Evolutionary conservation across 2,888 invertebrate species (phyloP).

Genomic region (Latheticus oryzae): DNA sequence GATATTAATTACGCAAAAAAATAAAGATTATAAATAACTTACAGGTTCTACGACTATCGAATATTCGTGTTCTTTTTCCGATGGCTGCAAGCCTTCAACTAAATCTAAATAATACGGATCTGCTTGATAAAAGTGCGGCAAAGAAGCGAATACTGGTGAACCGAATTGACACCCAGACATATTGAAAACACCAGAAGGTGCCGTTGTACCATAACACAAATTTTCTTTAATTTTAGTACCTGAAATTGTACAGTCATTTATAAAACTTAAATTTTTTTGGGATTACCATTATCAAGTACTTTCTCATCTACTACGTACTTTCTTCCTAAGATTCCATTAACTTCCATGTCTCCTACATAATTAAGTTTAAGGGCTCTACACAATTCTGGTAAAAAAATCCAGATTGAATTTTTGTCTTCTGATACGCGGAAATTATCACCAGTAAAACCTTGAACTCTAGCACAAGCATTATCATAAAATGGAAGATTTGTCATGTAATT

Average conservation of each 20-base stretch:
- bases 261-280: conserved; percentile 3
- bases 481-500: conserved; percentile 67
- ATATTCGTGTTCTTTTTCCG: conserved; percentile 78
- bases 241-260: conserved; percentile 56
- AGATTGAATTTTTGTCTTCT: background rate
- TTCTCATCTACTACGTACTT: conserved; percentile 3
- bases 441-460: background rate
- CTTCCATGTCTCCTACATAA: conserved; percentile 1
- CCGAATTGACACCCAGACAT: conserved; percentile 82
- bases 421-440: conserved; percentile 4
- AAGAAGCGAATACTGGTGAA: conserved; percentile 84
- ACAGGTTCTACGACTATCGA: conserved; percentile 83
- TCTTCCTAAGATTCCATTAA: background rate
- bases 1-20: conserved; percentile 4
- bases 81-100: conserved; percentile 78
- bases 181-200: conserved; percentile 80
- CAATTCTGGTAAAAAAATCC: background rate
- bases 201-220: conserved; percentile 79
- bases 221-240: conserved; percentile 72
- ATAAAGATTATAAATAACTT: conserved; percentile 45
- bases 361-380: background rate
- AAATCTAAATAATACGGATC: conserved; percentile 74
- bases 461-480: conserved; percentile 3
- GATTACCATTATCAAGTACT: conserved; percentile 13
- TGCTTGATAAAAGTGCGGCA: conserved; percentile 86